A percentile compares a stretch with the other conserved stretches of the same genome.
phyloP scores from a whole-genome alignment of 37 sponge, comb jelly and placozoan species.

The Dysidea cf. avara region DNA sequence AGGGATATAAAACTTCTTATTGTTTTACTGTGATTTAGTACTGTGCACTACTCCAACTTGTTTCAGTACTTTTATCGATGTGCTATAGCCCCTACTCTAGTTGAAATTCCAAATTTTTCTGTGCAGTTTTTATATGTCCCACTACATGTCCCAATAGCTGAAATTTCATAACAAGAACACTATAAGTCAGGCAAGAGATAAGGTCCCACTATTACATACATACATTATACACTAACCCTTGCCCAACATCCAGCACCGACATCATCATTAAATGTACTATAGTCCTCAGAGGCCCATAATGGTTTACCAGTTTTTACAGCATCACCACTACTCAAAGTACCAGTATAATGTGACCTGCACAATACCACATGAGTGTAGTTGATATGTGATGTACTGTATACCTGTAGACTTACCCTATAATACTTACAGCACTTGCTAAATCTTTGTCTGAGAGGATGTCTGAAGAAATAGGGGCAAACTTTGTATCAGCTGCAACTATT shows the following conservation, averaged over 20 bases:
- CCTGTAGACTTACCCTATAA: conserved; percentile 54
- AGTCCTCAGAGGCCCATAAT: conserved; percentile 85
- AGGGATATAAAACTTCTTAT: too few species aligned
- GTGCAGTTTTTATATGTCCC: too few species aligned
- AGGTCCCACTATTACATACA: too few species aligned
- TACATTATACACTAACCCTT: conserved; percentile 45
- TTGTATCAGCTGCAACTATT: conserved; percentile 74
- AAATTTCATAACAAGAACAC: too few species aligned
- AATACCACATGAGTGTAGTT: too few species aligned
- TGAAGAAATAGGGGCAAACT: conserved; percentile 39
- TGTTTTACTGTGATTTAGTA: too few species aligned
- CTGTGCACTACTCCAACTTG: too few species aligned
- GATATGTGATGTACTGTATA: too few species aligned
- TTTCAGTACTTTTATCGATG: too few species aligned
- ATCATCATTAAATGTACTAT: conserved; percentile 78
- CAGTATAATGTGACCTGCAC: conserved; percentile 82
- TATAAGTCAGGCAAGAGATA: background rate
- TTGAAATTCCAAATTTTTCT: too few species aligned
- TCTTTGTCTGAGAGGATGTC: conserved; percentile 47
- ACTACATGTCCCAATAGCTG: too few species aligned
- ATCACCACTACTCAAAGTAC: conserved; percentile 46
- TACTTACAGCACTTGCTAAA: conserved; percentile 53
- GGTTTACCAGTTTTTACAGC: conserved; percentile 61
- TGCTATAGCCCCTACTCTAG: too few species aligned
- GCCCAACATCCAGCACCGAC: conserved; percentile 83